Percentiles rank a stretch among this genome's conserved stretches.
Evolutionary conservation across 2,888 invertebrate genomes (phyloP).

Genomic region (Leucoma salicis): DNA sequence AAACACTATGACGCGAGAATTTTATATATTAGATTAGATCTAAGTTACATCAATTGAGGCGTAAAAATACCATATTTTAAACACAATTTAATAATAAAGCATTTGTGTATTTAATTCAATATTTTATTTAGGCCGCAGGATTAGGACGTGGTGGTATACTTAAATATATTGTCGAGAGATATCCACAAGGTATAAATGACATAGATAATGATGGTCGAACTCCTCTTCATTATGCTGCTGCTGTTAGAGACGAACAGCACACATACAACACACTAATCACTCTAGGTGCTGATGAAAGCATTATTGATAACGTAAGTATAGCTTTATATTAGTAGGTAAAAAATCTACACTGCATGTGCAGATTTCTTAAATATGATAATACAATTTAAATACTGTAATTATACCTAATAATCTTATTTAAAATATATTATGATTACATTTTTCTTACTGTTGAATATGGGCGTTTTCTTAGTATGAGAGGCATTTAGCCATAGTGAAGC

Average conservation of each 20-base stretch:
- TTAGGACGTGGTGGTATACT: conserved; percentile 89
- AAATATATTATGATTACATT: not conserved
- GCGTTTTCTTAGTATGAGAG: too few relatives aligned
- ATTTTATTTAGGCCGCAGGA: conserved; percentile 86
- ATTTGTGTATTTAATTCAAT: too few relatives aligned
- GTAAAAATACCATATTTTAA: too few relatives aligned
- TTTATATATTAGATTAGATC: too few relatives aligned
- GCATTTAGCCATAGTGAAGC: too few relatives aligned
- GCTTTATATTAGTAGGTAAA: not conserved
- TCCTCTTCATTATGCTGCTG: conserved; percentile 93
- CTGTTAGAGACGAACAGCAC: conserved; percentile 88
- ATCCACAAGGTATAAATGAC: conserved; percentile 86
- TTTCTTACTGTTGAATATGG: too few relatives aligned
- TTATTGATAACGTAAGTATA: conserved; percentile 89
- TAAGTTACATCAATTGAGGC: too few relatives aligned
- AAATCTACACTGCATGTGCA: conserved; percentile 11
- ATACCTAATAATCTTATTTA: not conserved
- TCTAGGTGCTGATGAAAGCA: conserved; percentile 92
- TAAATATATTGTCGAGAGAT: conserved; percentile 86
- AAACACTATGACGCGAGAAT: too few relatives aligned
- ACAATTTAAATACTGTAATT: not conserved
- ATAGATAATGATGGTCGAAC: conserved; percentile 92
- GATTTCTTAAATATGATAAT: not conserved
- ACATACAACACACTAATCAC: conserved; percentile 90
- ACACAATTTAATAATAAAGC: too few relatives aligned